Conservation (phyloP, 2,797 vertebrate genomes). For the Gambusia yucatana region DNA sequence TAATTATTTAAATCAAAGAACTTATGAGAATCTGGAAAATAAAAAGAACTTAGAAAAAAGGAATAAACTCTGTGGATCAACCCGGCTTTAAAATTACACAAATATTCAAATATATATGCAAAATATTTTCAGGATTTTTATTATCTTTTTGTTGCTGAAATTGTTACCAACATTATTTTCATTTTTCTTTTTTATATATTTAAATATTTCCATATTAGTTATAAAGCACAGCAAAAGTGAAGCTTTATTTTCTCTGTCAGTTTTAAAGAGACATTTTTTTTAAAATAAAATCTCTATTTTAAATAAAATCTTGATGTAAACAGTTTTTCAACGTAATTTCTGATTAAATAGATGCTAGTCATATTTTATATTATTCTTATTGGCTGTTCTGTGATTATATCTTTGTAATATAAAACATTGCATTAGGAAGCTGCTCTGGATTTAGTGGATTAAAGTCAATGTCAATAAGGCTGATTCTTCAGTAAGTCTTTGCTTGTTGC, state of each 20-base stretch:
- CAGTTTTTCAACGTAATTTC: not conserved
- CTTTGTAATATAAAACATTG: not conserved
- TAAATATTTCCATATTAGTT: not conserved
- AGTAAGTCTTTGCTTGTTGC: not conserved
- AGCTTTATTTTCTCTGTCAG: not conserved
- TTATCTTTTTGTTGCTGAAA: not conserved
- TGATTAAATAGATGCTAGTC: not conserved
- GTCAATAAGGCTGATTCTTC: not conserved
- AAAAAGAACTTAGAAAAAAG: not conserved
- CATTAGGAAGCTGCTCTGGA: not conserved
- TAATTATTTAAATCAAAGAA: not conserved
- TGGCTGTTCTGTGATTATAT: not conserved
- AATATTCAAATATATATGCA: no score
- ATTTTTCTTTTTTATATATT: not conserved
- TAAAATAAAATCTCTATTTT: not conserved
- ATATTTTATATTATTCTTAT: not conserved
- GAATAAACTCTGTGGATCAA: not conserved
- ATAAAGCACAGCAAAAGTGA: not conserved
- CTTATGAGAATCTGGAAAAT: not conserved
- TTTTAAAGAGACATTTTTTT: not conserved
- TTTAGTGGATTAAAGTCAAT: not conserved
- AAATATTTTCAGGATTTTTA: not conserved
- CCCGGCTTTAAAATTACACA: not conserved
- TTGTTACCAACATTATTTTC: not conserved
- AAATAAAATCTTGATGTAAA: not conserved